Evolutionary conservation across 2,113 vertebrate genomes (phyloP).

Genomic region (Nycticorax nycticorax): DNA sequence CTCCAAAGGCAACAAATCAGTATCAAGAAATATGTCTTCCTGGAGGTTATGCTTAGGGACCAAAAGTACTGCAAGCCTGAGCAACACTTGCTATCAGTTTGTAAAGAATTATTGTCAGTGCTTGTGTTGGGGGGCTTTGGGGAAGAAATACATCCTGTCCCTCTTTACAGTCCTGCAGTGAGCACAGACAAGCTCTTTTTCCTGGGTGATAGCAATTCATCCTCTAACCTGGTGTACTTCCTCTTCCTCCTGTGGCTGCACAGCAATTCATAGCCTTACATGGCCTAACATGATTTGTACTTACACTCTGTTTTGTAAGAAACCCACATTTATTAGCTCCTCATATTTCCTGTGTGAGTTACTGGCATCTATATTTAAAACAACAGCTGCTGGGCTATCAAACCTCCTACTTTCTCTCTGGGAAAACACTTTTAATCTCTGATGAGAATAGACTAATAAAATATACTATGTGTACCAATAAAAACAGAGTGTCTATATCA

Average conservation of each 20-base stretch:
- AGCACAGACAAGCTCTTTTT: not conserved
- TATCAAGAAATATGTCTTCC: not conserved
- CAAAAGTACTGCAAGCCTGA: not conserved
- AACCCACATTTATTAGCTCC: not conserved
- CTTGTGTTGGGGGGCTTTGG: not conserved
- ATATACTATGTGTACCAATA: not conserved
- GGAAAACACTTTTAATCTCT: not conserved
- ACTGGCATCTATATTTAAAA: not conserved
- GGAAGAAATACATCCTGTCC: not conserved
- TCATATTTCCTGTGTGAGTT: not conserved
- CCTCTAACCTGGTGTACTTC: not conserved
- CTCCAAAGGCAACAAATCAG: not conserved
- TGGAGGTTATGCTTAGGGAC: not conserved
- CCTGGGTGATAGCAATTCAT: fast-evolving
- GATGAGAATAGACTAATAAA: not conserved
- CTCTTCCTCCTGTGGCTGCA: not conserved
- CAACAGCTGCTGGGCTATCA: not conserved
- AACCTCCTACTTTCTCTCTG: not conserved
- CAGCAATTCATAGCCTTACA: not conserved
- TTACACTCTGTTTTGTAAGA: not conserved
- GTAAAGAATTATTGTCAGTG: not conserved
- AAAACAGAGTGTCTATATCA: not conserved
- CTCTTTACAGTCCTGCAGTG: not conserved
- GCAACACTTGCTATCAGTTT: not conserved
- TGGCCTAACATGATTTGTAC: fast-evolving